Conservation (phyloP, 1,140 invertebrate species). For the Pollicipes pollicipes region DNA sequence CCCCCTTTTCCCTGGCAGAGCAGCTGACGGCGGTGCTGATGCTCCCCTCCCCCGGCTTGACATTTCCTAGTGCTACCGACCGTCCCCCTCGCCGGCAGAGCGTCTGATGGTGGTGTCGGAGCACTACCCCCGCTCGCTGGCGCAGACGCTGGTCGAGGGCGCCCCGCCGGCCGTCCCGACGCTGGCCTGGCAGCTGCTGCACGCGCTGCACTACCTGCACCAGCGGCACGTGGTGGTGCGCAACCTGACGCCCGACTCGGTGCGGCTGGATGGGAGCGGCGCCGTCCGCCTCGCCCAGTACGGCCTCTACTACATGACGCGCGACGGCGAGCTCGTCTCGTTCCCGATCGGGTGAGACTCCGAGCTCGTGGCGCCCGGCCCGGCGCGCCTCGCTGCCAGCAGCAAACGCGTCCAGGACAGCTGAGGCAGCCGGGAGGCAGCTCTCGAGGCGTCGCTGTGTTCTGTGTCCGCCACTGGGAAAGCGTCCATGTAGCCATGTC, state of each 20-base stretch:
- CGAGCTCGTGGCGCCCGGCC: constrained; percentile 8
- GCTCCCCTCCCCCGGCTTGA: too few relatives aligned
- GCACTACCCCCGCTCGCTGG: constrained; percentile 49
- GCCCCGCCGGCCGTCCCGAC: constrained; percentile 33
- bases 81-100: too few relatives aligned
- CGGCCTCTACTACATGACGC: constrained; percentile 81
- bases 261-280: constrained; percentile 50
- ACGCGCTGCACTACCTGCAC: constrained; percentile 56
- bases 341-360: constrained; percentile 72
- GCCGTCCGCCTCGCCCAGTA: constrained; percentile 77
- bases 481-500: background rate
- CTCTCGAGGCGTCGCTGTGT: constrained; percentile 4
- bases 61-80: too few relatives aligned
- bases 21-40: too few relatives aligned
- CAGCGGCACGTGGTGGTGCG: constrained; percentile 52
- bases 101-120: constrained; percentile 75
- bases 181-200: constrained; percentile 48
- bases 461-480: background rate
- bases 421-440: constrained; percentile 6
- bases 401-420: constrained; percentile 4
- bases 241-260: constrained; percentile 63
- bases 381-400: background rate
- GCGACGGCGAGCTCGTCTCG: constrained; percentile 57
- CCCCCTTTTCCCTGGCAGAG: too few relatives aligned
- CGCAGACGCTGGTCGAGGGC: constrained; percentile 20